A percentile compares a stretch with the other conserved stretches of the same genome.
phyloP scores from a whole-genome alignment of 2,888 invertebrate genomes.

The Agriotes lineatus region DNA sequence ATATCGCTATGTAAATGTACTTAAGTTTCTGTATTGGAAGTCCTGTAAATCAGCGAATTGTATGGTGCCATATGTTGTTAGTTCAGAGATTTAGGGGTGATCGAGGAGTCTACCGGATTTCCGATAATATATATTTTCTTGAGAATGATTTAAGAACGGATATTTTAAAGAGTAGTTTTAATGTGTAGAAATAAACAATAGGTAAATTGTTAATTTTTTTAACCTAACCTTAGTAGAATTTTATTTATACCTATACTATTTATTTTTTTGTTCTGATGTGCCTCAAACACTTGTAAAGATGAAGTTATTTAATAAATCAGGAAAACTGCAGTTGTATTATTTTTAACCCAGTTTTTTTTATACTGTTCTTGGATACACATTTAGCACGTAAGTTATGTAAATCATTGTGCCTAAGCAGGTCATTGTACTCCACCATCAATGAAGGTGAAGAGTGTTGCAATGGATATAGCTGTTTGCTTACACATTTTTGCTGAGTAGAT shows the following conservation, averaged over 20 bases:
- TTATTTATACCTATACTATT: slow-evolving; percentile 50
- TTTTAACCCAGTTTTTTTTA: too few species aligned
- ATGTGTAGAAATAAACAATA: slow-evolving; percentile 36
- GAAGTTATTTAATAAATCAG: slow-evolving; percentile 53
- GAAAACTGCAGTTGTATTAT: too few species aligned
- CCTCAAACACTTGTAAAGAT: slow-evolving; percentile 53
- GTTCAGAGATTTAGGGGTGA: neutral
- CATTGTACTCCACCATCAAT: too few species aligned
- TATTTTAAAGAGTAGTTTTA: slow-evolving; percentile 40
- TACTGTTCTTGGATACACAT: too few species aligned
- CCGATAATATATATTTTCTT: slow-evolving; percentile 34
- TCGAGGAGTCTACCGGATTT: slow-evolving; percentile 28
- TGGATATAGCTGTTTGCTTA: too few species aligned
- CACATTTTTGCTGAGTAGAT: too few species aligned
- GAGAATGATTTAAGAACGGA: slow-evolving; percentile 29
- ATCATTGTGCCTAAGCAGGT: too few species aligned
- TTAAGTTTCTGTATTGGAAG: slow-evolving; percentile 33
- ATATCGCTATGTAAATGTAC: slow-evolving; percentile 38
- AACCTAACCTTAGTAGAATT: slow-evolving; percentile 29
- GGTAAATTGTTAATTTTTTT: slow-evolving; percentile 38
- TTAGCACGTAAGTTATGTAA: too few species aligned
- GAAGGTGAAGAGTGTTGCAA: too few species aligned
- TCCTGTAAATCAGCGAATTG: slow-evolving; percentile 18
- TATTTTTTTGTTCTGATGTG: slow-evolving; percentile 54
- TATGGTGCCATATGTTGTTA: slow-evolving; percentile 26